Conservation (phyloP, 2,797 vertebrate genomes). For the Trematomus bernacchii region DNA sequence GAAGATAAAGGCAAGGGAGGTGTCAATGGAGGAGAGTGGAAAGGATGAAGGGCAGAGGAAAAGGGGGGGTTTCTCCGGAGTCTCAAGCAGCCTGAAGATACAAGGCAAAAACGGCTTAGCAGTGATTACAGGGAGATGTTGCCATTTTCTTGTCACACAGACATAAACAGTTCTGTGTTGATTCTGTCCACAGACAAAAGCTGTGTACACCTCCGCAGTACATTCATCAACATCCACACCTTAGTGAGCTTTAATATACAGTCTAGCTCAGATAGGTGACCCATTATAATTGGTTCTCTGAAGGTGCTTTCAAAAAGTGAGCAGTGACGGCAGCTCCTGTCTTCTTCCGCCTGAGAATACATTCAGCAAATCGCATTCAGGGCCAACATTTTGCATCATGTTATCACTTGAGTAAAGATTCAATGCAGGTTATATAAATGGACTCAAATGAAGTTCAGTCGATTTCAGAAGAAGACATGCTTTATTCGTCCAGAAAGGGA, state of each 20-base stretch:
- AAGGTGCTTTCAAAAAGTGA: slow-evolving; percentile 19
- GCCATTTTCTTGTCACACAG: not conserved
- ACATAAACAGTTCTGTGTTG: slow-evolving; percentile 19
- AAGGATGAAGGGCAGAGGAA: slow-evolving; percentile 17
- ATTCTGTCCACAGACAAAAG: slow-evolving; percentile 42
- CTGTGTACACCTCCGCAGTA: slow-evolving; percentile 17
- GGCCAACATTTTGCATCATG: too few relatives aligned
- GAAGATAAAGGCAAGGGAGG: slow-evolving; percentile 36
- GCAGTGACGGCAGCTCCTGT: slow-evolving; percentile 1
- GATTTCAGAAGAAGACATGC: not conserved
- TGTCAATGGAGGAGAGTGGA: slow-evolving; percentile 24
- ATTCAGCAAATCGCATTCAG: not conserved
- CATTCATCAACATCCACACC: slow-evolving; percentile 38
- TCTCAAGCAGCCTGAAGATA: slow-evolving; percentile 35
- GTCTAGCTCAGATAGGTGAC: slow-evolving; percentile 20
- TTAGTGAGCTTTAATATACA: slow-evolving; percentile 31
- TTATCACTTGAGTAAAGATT: not conserved
- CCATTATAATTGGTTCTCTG: slow-evolving; percentile 30
- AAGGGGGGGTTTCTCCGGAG: slow-evolving; percentile 28
- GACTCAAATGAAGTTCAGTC: not conserved
- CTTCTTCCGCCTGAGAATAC: not conserved
- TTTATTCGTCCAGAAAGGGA: too few relatives aligned
- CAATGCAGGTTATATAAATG: not conserved
- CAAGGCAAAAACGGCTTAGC: slow-evolving; percentile 25
- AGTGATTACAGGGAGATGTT: slow-evolving; percentile 34